These are phyloP conservation scores for Crocidura indochinensis DNA, from an alignment of 2,797 vertebrate genomes.

Conservation along the genomic window DNA sequence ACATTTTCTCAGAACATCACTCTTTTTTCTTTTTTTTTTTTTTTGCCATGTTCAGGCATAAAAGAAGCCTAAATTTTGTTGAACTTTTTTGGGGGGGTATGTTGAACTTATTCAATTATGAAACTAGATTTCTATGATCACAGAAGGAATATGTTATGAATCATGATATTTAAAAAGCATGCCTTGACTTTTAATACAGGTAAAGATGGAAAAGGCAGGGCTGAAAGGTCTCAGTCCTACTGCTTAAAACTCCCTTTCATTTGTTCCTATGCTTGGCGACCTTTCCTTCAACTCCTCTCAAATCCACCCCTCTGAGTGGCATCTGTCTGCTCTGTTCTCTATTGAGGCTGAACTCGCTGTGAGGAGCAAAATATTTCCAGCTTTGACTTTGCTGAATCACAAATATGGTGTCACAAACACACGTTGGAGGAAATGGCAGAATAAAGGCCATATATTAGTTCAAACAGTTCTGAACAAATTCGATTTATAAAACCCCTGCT, in stretches of 20 bases:
- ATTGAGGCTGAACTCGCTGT: conserved; percentile 19
- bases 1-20: not conserved
- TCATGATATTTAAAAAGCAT: conserved; percentile 73
- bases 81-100: not conserved
- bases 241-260: conserved; percentile 31
- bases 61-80: conserved; percentile 3
- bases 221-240: not conserved
- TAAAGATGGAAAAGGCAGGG: not conserved
- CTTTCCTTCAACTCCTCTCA: conserved; percentile 62
- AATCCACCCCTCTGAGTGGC: conserved; percentile 54
- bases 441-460: conserved; percentile 69
- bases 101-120: not conserved
- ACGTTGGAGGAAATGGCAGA: conserved; percentile 66
- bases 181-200: conserved; percentile 74
- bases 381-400: conserved; percentile 66
- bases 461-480: conserved; percentile 49
- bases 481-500: not conserved
- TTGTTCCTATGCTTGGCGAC: conserved; percentile 58
- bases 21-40: not conserved
- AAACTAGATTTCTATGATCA: conserved; percentile 38
- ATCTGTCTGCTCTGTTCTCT: conserved; percentile 71
- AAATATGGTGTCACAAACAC: conserved; percentile 72
- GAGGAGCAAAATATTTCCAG: conserved; percentile 71
- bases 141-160: conserved; percentile 23
- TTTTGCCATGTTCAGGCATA: not conserved